Conservation (phyloP, 2,888 invertebrate genomes). For the Caenorhabditis sp. region DNA sequence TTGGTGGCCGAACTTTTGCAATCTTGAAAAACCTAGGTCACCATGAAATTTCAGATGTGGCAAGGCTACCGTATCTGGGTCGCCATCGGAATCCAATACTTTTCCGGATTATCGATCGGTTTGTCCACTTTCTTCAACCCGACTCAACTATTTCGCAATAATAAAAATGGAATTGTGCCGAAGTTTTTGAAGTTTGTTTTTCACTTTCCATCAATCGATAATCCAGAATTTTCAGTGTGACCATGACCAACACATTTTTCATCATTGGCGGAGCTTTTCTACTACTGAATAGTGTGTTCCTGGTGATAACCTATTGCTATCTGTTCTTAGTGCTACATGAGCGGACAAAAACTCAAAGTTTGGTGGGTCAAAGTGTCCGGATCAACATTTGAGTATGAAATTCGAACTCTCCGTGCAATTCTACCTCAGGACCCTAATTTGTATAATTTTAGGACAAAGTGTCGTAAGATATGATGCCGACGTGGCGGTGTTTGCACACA, state of each 20-base stretch:
- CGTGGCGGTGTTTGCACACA: too few relatives aligned
- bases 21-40: background rate
- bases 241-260: slow-evolving; percentile 47
- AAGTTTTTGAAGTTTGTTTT: slow-evolving; percentile 43
- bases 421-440: too few relatives aligned
- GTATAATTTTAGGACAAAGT: too few relatives aligned
- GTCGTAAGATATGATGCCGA: too few relatives aligned
- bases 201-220: background rate
- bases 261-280: slow-evolving; percentile 42
- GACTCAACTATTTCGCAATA: slow-evolving; percentile 42
- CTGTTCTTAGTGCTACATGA: slow-evolving; percentile 31
- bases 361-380: background rate
- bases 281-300: slow-evolving; percentile 22
- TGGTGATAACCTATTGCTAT: slow-evolving; percentile 48
- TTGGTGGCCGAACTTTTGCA: too few relatives aligned
- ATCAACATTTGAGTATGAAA: too few relatives aligned
- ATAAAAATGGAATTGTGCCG: slow-evolving; percentile 51
- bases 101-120: slow-evolving; percentile 34
- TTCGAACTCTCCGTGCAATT: too few relatives aligned
- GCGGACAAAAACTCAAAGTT: background rate
- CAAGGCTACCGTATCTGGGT: slow-evolving; percentile 46
- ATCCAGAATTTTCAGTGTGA: slow-evolving; percentile 37
- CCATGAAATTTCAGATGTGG: slow-evolving; percentile 42
- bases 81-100: slow-evolving; percentile 54
- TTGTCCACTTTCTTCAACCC: slow-evolving; percentile 50